Base-by-base conservation (phyloP, 2,113 vertebrate species). In the Lathamus discolor region DNA sequence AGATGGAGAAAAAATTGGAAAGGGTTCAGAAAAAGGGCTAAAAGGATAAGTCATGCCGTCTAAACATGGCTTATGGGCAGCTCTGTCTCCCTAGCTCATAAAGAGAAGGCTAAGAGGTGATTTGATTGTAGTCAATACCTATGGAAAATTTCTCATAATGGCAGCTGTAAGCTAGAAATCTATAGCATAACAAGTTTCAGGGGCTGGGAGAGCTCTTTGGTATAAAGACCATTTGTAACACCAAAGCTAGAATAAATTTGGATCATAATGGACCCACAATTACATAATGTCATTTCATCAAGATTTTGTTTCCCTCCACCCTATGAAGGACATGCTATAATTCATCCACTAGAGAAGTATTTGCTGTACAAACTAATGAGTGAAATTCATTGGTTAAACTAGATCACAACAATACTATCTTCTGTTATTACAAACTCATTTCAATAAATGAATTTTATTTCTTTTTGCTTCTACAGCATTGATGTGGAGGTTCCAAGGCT, bases 1-100 rank as follows among this genome's bases (percentile, higher is more conserved):
- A 77, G 31, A 87, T 37, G 31, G 76, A 92, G 37, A 89, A 25
- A 80, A 91, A 93, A 86, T 55, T 92, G 68, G 78, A 96, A 83
- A 63, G 5, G 10, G 20, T 86, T 95, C 82, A 93, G 59, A 92
- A 90, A 94, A 91, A 69, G 18, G 23, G 12, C 74, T 96, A 76
- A 93, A 91, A 87, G 48, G 70, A 80, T 95, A 91, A 95, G 87
- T 77, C 68, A 86, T 92, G 63, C 55, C 68, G 90, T 86, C 67
- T 89, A 94, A 95, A 90, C 70, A n/a, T 55, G 82, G 37, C 54
- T 94, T 54, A 80, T n/a, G 83, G 49, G 46, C 70, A 80, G 35
- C 41, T 90, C 69, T 68, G 43, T 79, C 61, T 95, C 91, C 51
- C 31, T 80, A 67, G 17, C 7, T 93, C 90, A 43, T 83, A 80